Evolutionary conservation across 1,140 invertebrate genomes (phyloP).

Genomic region (Mesaphorura yosii): DNA sequence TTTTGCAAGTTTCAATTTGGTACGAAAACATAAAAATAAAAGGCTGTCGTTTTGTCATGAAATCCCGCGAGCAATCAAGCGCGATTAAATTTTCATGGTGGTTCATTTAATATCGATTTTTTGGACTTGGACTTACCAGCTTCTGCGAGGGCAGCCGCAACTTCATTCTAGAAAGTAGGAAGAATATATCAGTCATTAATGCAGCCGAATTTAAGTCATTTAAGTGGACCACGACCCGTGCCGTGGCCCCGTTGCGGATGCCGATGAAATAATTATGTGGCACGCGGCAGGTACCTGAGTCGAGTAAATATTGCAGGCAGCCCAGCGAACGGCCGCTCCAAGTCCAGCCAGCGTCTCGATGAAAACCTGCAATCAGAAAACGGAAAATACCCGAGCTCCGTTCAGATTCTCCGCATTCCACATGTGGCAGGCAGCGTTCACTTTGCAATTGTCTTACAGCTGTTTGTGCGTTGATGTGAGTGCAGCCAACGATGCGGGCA

Average conservation of each 20-base stretch:
- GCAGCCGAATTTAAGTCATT: no score
- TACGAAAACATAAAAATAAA: no score
- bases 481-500: conserved; percentile 74
- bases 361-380: conserved; percentile 45
- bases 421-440: background rate
- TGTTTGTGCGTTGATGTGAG: conserved; percentile 95
- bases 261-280: background rate
- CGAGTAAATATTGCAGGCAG: conserved; percentile 96
- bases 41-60: no score
- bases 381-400: conserved; percentile 10
- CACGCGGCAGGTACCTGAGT: conserved; percentile 72
- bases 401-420: background rate
- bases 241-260: no score
- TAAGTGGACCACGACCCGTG: no score
- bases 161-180: conserved; percentile 79
- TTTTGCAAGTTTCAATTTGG: no score
- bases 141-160: conserved; percentile 89
- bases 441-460: conserved; percentile 51
- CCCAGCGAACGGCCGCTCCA: conserved; percentile 84
- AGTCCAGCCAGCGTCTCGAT: conserved; percentile 84
- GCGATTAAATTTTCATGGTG: no score
- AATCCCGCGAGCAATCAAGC: no score
- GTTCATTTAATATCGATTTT: background rate
- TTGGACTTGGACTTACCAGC: conserved; percentile 42
- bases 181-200: no score